Evolutionary conservation across 92 coral and sea anemone species (phyloP).

Genomic region (Diadumene lineata): DNA sequence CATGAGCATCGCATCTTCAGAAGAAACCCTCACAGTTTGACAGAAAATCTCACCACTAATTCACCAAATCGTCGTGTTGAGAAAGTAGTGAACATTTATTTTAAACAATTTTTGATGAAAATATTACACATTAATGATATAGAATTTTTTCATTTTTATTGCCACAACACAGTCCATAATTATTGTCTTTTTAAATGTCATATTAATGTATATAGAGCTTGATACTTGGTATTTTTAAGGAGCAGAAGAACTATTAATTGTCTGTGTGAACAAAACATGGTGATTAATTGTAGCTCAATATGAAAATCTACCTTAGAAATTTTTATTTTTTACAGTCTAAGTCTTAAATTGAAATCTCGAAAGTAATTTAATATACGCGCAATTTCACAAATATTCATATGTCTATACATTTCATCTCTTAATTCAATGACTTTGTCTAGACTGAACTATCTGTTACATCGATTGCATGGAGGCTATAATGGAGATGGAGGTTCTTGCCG

Average conservation of each 20-base stretch:
- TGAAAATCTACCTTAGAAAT: slow-evolving; percentile 12
- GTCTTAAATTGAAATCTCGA: slow-evolving; percentile 28
- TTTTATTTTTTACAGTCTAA: slow-evolving; percentile 21
- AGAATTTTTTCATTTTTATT: neutral
- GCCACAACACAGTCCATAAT: slow-evolving; percentile 3
- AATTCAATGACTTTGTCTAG: neutral
- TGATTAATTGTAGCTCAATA: neutral
- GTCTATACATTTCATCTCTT: slow-evolving; percentile 15
- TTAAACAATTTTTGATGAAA: slow-evolving; percentile 31
- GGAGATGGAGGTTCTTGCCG: neutral
- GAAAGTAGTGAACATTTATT: slow-evolving; percentile 24
- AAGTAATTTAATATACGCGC: slow-evolving; percentile 36
- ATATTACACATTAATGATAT: neutral
- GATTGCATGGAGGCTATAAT: neutral
- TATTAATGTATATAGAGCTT: slow-evolving; percentile 18
- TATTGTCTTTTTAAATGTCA: slow-evolving; percentile 14
- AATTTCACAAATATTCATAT: slow-evolving; percentile 28
- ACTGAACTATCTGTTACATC: neutral
- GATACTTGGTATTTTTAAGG: slow-evolving; percentile 29
- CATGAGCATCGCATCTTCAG: too few relatives aligned
- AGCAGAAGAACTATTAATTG: neutral
- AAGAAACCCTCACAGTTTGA: slow-evolving; percentile 9
- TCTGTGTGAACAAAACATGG: neutral
- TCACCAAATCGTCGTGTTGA: neutral
- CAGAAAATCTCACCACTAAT: slow-evolving; percentile 3